Base-by-base conservation (phyloP, 2,797 vertebrate species). In the Myioborus miniatus region DNA sequence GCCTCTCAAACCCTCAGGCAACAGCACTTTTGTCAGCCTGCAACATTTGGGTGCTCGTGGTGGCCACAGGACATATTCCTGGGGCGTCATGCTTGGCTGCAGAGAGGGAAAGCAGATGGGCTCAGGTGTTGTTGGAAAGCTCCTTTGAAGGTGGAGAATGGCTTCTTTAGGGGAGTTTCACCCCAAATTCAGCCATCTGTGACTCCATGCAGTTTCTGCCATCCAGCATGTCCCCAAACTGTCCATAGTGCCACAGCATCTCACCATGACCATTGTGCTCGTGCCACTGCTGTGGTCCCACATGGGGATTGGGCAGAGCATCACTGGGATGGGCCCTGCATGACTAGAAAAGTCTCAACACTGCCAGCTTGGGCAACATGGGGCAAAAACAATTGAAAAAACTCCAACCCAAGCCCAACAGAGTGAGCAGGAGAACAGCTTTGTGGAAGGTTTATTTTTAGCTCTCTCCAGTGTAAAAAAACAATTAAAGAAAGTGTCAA, bases 241-340 rank as follows among this genome's bases (percentile, higher is more conserved):
- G 29, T 52, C 36, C 64, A 65, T 17, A 3, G 3, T 16, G 72
- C 49, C 63, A 6, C 3, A 14, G 10, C 36, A 32, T 12, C 87
- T 47, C 0, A 0, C 47, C 5, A 3, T 18, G 75, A 60, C 36
- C 7, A 3, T 10, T 8, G 12, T 12, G 52, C 52, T 36, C 0
- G 0, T 36, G 34, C 15, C 29, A 8, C 20, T 6, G 2, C 37
- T 19, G 24, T 17, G 12, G 41, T 8, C 3, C 6, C 29, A 2
- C 6, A 5, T 0, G 0, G 44, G 47, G 19, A 20, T 17, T 1
- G 16, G 55, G 39, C 32, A 74, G 44, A 78, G 34, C 55, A 8
- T 18, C 9, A 8, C 32, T 8, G 59, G 32, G 37, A 6, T 4
- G 29, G 34, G 9, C 16, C 21, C 36, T 15, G n/a, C 8, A 3